Evolutionary conservation across 2,113 vertebrate genomes (phyloP).

Genomic region (Hucho hucho): DNA sequence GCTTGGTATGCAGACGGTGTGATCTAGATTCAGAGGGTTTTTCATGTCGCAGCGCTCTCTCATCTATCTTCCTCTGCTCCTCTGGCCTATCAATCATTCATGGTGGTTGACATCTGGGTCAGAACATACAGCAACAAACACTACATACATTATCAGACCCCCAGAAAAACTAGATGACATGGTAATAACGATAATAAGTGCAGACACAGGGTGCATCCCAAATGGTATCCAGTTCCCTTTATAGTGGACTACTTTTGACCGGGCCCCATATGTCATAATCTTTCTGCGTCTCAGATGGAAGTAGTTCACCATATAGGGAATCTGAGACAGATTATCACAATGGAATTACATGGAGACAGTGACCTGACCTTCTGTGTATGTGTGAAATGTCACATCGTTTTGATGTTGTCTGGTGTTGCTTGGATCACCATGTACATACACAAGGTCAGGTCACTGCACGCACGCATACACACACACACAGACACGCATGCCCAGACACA

Average conservation of each 20-base stretch:
- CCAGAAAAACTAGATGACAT: slow-evolving; percentile 9
- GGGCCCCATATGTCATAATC: too few relatives aligned
- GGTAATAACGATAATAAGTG: slow-evolving; percentile 11
- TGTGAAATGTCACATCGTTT: slow-evolving; percentile 21
- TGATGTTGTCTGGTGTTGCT: neutral
- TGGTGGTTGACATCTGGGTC: slow-evolving; percentile 1
- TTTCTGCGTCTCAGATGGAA: too few relatives aligned
- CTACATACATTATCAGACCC: slow-evolving; percentile 10
- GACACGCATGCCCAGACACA: neutral
- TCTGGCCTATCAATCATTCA: too few relatives aligned
- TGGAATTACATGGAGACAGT: neutral
- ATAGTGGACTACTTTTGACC: too few relatives aligned
- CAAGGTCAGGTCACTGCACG: too few relatives aligned
- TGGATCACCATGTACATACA: slow-evolving; percentile 2
- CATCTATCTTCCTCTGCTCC: too few relatives aligned
- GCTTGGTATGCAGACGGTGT: too few relatives aligned
- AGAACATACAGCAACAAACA: slow-evolving; percentile 17
- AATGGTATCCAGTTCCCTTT: neutral
- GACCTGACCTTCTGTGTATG: slow-evolving; percentile 9
- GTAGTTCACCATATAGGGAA: neutral
- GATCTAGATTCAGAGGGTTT: too few relatives aligned
- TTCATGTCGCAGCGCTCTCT: too few relatives aligned
- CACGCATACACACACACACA: neutral
- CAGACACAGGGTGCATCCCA: slow-evolving; percentile 5
- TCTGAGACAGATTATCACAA: slow-evolving; percentile 6